These are phyloP conservation scores for Zygothrica quintamaculata DNA, from an alignment of 2,888 invertebrate species.

Conservation along the genomic window DNA sequence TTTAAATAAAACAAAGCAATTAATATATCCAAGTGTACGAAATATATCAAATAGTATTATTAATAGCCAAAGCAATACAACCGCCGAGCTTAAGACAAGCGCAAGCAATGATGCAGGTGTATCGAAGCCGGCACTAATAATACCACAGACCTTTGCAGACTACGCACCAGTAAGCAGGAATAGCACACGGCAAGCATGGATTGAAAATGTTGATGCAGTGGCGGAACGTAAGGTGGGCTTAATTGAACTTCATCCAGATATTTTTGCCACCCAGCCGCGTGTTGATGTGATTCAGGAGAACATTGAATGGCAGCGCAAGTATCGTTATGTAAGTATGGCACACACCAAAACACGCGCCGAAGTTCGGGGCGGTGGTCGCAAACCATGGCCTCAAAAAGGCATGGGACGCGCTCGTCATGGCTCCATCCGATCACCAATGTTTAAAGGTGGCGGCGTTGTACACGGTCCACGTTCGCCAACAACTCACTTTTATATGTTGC, in stretches of 20 bases:
- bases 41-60: constrained; percentile 43
- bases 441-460: constrained; percentile 91
- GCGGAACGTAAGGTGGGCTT: constrained; percentile 92
- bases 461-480: constrained; percentile 97
- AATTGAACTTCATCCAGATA: constrained; percentile 94
- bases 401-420: constrained; percentile 95
- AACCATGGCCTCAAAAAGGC: constrained; percentile 99
- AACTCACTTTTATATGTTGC: constrained; percentile 97
- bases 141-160: constrained; percentile 67
- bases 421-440: constrained; percentile 95
- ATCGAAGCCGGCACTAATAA: constrained; percentile 60
- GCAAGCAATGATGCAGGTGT: not conserved
- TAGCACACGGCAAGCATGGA: constrained; percentile 90
- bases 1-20: constrained; percentile 71
- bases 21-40: constrained; percentile 61
- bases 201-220: constrained; percentile 92
- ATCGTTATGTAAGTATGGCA: constrained; percentile 92
- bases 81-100: constrained; percentile 15
- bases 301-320: constrained; percentile 93
- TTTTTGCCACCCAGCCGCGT: constrained; percentile 93
- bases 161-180: constrained; percentile 68
- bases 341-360: constrained; percentile 93
- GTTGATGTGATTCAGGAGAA: constrained; percentile 95
- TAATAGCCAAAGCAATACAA: constrained; percentile 26
- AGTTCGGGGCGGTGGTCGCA: constrained; percentile 93